phyloP scores from a whole-genome alignment of 2,888 invertebrate species.

The Cosmia pyralina region DNA sequence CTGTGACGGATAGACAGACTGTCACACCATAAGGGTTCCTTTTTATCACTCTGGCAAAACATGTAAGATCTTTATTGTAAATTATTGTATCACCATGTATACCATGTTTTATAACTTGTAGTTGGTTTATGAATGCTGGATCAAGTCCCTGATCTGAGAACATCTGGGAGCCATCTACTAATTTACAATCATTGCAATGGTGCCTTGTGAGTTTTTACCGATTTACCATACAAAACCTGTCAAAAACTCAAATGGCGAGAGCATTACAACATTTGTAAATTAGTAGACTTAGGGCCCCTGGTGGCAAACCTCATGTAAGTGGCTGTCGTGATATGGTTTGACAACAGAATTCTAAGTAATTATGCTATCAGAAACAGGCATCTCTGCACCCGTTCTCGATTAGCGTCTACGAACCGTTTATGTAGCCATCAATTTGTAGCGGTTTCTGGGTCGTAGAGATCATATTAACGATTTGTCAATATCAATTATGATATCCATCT shows the following conservation, averaged over 20 bases:
- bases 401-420: slow-evolving; percentile 11
- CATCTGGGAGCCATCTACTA: not conserved
- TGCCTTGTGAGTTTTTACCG: too few relatives aligned
- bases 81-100: too few relatives aligned
- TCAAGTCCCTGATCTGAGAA: not conserved
- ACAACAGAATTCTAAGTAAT: slow-evolving; percentile 6
- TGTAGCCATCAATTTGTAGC: slow-evolving; percentile 20
- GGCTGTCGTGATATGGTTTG: not conserved
- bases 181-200: too few relatives aligned
- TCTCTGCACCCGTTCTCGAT: not conserved
- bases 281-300: too few relatives aligned
- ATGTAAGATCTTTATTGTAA: too few relatives aligned
- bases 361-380: not conserved
- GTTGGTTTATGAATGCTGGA: not conserved
- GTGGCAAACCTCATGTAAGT: not conserved
- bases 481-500: not conserved
- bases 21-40: too few relatives aligned
- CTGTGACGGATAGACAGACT: too few relatives aligned
- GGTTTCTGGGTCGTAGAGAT: not conserved
- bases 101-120: too few relatives aligned
- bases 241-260: too few relatives aligned
- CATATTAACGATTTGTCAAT: slow-evolving; percentile 26
- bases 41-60: too few relatives aligned
- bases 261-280: too few relatives aligned
- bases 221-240: too few relatives aligned